Conservation (phyloP, 2,113 vertebrate species). For the Pollimyrus isidori region DNA sequence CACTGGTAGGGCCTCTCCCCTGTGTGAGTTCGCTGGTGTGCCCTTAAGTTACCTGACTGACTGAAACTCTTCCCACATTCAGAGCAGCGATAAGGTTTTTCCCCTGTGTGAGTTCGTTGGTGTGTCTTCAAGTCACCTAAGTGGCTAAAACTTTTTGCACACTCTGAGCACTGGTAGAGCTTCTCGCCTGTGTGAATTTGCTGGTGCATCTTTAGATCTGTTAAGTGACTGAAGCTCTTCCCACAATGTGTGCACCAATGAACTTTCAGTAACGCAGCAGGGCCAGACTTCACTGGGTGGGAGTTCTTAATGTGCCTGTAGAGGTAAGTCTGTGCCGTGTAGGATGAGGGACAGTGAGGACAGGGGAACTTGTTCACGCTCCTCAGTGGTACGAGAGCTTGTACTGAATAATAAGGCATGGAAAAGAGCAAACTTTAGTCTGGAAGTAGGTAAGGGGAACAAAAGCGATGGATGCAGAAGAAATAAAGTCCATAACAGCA, state of each 20-base stretch:
- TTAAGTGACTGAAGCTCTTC: background rate
- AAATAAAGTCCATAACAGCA: background rate
- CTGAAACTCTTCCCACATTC: background rate
- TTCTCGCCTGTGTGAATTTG: background rate
- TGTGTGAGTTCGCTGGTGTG: background rate
- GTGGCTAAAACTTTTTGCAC: background rate
- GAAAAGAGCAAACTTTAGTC: background rate
- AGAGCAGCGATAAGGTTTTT: background rate
- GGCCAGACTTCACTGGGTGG: background rate
- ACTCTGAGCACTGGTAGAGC: background rate
- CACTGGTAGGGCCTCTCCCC: background rate
- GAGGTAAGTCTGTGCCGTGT: background rate
- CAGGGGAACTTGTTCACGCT: background rate
- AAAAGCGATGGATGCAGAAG: background rate
- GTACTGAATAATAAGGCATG: background rate
- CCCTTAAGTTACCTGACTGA: background rate
- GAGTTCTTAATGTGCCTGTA: background rate
- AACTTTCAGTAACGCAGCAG: background rate
- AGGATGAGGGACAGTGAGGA: background rate
- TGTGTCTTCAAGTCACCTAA: background rate
- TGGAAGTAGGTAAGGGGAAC: background rate
- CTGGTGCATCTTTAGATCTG: background rate
- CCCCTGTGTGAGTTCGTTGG: background rate
- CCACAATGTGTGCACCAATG: background rate
- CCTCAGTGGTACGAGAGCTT: background rate